phyloP scores from a whole-genome alignment of 2,113 vertebrate genomes.

The Emberiza fucata region DNA sequence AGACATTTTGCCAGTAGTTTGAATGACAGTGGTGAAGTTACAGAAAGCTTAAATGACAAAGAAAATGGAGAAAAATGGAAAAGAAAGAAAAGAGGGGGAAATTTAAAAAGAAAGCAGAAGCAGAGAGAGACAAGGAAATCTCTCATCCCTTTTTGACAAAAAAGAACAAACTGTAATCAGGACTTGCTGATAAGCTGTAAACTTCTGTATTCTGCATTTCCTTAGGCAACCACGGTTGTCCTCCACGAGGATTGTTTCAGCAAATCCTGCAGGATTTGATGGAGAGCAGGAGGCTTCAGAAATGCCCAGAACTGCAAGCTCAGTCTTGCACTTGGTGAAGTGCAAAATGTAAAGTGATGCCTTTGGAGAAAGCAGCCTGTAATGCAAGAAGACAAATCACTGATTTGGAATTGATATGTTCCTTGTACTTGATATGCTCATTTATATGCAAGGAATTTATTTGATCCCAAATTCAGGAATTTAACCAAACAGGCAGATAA shows the following conservation, averaged over 20 bases:
- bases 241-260: neutral
- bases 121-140: neutral
- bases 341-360: neutral
- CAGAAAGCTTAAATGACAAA: neutral
- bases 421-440: neutral
- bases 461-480: constrained; percentile 14
- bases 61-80: neutral
- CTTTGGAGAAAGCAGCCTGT: neutral
- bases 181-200: neutral
- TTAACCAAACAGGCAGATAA: constrained; percentile 25
- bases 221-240: neutral
- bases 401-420: constrained; percentile 37
- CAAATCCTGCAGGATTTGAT: neutral
- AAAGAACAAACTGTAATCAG: neutral
- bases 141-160: neutral
- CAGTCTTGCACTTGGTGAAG: constrained; percentile 14
- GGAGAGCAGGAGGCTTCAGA: neutral
- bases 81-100: neutral
- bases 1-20: neutral
- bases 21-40: neutral
- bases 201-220: neutral
- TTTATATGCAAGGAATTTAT: neutral
- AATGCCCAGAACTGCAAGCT: neutral
- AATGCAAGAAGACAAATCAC: constrained; percentile 19
- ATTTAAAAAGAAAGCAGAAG: neutral